Evolutionary conservation across 2,888 invertebrate species (phyloP).

Genomic region (Embidobia sp.): DNA sequence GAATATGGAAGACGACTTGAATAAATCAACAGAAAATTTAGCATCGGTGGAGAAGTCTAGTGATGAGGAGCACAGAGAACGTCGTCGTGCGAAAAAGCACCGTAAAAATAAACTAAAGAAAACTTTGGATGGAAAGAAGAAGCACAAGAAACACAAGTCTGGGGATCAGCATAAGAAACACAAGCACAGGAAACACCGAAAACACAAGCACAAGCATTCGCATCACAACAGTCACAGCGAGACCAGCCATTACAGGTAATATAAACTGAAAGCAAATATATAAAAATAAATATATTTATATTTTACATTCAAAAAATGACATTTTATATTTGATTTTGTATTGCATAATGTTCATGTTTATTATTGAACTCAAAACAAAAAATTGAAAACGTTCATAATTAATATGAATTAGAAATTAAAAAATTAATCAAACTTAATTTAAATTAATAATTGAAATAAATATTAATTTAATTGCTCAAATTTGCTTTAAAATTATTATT

Average conservation of each 20-base stretch:
- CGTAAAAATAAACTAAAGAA: conserved; percentile 85
- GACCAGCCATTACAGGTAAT: conserved; percentile 82
- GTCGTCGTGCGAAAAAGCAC: conserved; percentile 87
- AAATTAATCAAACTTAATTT: no score
- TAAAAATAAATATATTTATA: neutral
- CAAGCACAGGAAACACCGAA: conserved; percentile 83
- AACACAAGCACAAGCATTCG: conserved; percentile 90
- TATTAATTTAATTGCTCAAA: no score
- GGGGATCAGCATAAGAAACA: conserved; percentile 88
- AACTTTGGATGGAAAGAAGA: conserved; percentile 83
- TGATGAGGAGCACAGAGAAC: conserved; percentile 82
- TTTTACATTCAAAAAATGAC: no score
- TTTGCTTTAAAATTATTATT: no score
- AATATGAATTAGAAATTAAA: neutral
- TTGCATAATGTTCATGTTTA: no score
- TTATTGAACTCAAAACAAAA: no score
- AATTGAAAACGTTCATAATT: no score
- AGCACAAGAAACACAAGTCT: conserved; percentile 87
- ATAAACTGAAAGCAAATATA: neutral
- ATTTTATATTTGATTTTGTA: neutral
- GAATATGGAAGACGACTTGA: conserved; percentile 18
- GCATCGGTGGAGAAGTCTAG: conserved; percentile 59
- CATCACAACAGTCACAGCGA: conserved; percentile 91
- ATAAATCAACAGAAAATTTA: conserved; percentile 52
- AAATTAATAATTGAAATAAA: no score